Percentiles rank a stretch among this genome's conserved stretches.
Evolutionary conservation across 92 coral and sea anemone species (phyloP).

Genomic region (Palythoa grandis): DNA sequence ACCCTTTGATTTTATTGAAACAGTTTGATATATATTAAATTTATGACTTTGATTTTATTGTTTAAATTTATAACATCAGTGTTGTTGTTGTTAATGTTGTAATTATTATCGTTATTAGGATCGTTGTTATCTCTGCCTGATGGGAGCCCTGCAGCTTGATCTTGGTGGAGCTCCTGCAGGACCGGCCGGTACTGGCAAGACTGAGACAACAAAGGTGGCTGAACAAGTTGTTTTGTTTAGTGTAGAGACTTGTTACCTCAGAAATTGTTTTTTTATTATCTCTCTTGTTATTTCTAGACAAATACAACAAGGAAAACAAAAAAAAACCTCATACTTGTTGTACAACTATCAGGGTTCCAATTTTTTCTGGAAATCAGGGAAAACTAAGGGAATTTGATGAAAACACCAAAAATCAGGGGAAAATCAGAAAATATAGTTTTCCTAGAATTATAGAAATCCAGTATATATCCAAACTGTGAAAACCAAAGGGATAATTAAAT

Average conservation of each 20-base stretch:
- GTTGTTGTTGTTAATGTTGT: neutral
- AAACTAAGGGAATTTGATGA: too few species aligned
- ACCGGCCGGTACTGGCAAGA: slow-evolving; percentile 99
- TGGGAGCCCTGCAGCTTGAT: slow-evolving; percentile 99
- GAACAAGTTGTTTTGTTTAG: neutral
- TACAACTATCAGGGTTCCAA: too few species aligned
- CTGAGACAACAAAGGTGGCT: slow-evolving; percentile 97
- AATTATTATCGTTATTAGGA: slow-evolving; percentile 58
- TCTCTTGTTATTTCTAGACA: neutral
- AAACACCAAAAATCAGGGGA: too few species aligned
- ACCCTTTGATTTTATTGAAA: neutral
- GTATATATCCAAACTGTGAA: too few species aligned
- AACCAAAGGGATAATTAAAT: too few species aligned
- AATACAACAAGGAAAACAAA: too few species aligned
- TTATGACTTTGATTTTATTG: neutral
- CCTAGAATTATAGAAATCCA: too few species aligned
- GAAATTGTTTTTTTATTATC: neutral
- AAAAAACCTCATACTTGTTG: too few species aligned
- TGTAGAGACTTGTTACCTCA: neutral
- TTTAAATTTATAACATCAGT: neutral
- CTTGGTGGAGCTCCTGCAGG: slow-evolving; percentile 99
- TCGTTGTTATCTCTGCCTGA: slow-evolving; percentile 97
- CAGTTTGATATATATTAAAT: neutral
- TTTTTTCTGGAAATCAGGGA: too few species aligned
- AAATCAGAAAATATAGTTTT: too few species aligned